These are phyloP conservation scores for Phyllotreta striolata DNA, from an alignment of 2,888 invertebrate species.

Conservation along the genomic window DNA sequence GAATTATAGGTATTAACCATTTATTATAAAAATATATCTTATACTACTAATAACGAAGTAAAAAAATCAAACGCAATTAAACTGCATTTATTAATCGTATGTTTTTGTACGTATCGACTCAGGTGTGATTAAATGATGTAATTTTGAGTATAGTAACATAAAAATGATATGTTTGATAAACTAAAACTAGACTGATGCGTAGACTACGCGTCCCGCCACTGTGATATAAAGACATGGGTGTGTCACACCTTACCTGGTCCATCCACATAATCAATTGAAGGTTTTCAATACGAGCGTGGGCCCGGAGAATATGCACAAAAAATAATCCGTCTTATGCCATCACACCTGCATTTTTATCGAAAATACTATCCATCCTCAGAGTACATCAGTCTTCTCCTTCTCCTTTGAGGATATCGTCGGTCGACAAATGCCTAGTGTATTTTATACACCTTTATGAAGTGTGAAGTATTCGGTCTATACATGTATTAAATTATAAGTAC, in stretches of 20 bases:
- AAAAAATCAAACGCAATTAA: too few species aligned
- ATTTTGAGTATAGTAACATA: neutral
- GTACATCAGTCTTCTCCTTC: conserved; percentile 21
- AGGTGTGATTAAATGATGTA: neutral
- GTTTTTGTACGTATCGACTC: too few species aligned
- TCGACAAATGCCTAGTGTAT: conserved; percentile 19
- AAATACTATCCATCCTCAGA: conserved; percentile 19
- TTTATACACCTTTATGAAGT: conserved; percentile 24
- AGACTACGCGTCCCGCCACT: conserved; percentile 31
- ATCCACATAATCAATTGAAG: conserved; percentile 48
- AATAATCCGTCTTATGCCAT: conserved; percentile 49
- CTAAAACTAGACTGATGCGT: neutral
- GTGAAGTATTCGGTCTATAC: conserved; percentile 29
- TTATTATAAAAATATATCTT: too few species aligned
- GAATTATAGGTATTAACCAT: too few species aligned
- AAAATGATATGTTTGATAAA: neutral
- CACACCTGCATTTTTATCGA: conserved; percentile 41
- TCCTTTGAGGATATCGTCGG: conserved; percentile 18
- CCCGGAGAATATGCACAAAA: conserved; percentile 50
- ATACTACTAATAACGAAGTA: too few species aligned
- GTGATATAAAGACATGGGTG: conserved; percentile 41
- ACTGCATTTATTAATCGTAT: too few species aligned
- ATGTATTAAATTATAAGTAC: conserved; percentile 28
- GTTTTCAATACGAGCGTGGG: conserved; percentile 49
- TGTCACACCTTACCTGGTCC: conserved; percentile 49